Percentiles rank a stretch among this genome's conserved stretches.
Conservation (phyloP, 2,797 vertebrate genomes). For the Huso huso region DNA sequence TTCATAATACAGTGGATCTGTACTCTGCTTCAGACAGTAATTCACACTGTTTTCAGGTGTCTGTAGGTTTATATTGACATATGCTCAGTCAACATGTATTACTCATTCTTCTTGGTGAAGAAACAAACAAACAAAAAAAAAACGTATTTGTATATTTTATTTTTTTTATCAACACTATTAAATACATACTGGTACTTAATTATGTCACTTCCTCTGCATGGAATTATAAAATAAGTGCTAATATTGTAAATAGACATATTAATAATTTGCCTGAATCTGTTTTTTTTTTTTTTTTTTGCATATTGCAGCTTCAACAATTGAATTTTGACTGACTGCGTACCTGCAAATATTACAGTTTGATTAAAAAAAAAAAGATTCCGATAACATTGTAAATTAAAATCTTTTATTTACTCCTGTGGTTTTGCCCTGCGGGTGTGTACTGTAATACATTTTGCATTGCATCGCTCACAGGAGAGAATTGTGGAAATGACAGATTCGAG, state of each 20-base stretch:
- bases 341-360: conserved; percentile 47
- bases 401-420: conserved; percentile 48
- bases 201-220: too few species aligned
- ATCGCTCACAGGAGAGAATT: conserved; percentile 45
- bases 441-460: conserved; percentile 36
- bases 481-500: conserved; percentile 46
- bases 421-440: conserved; percentile 47
- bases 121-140: too few species aligned
- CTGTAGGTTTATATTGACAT: not conserved
- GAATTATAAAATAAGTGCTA: too few species aligned
- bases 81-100: not conserved
- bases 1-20: conserved; percentile 27
- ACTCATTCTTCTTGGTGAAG: not conserved
- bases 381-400: conserved; percentile 51
- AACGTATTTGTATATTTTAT: too few species aligned
- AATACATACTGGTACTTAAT: too few species aligned
- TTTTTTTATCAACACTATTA: too few species aligned
- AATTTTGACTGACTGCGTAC: conserved; percentile 37
- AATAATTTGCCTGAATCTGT: too few species aligned
- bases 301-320: conserved; percentile 20
- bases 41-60: too few species aligned
- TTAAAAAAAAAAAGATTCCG: conserved; percentile 44
- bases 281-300: too few species aligned
- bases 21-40: not conserved
- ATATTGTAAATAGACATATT: too few species aligned